Conservation (phyloP, 1,140 invertebrate genomes). For the Rhopalosiphum padi region DNA sequence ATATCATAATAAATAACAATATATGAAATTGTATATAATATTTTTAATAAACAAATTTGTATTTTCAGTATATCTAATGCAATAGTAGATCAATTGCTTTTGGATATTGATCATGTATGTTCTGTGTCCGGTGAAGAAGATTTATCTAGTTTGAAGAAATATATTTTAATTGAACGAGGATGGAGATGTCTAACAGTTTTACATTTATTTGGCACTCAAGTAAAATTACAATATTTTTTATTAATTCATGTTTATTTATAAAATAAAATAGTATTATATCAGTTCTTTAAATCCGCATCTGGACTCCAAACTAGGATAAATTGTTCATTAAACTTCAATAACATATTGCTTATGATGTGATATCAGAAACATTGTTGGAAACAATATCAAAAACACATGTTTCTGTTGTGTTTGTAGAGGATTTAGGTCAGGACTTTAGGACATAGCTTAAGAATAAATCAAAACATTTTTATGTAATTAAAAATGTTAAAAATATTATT, state of each 20-base stretch:
- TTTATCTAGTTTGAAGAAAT: constrained; percentile 65
- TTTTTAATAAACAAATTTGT: neutral
- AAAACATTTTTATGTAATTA: neutral
- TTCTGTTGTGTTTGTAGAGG: neutral
- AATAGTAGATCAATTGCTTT: constrained; percentile 70
- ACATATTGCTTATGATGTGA: neutral
- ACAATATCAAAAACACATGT: neutral
- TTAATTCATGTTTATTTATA: neutral
- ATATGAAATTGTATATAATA: neutral
- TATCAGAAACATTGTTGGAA: neutral
- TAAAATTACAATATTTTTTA: constrained; percentile 59
- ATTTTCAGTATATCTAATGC: constrained; percentile 66
- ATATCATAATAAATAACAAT: neutral
- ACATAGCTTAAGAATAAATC: neutral
- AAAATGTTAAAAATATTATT: neutral
- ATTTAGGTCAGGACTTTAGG: neutral
- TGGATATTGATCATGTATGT: constrained; percentile 70
- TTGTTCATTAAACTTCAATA: neutral
- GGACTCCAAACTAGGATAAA: neutral
- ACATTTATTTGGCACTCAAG: constrained; percentile 68
- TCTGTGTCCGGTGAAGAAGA: constrained; percentile 64
- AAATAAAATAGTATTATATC: neutral
- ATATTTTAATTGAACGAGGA: constrained; percentile 69
- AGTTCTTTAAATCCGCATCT: neutral
- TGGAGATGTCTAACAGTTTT: constrained; percentile 71